Evolutionary conservation across 2,113 vertebrate species (phyloP).

Genomic region (Equus przewalskii): DNA sequence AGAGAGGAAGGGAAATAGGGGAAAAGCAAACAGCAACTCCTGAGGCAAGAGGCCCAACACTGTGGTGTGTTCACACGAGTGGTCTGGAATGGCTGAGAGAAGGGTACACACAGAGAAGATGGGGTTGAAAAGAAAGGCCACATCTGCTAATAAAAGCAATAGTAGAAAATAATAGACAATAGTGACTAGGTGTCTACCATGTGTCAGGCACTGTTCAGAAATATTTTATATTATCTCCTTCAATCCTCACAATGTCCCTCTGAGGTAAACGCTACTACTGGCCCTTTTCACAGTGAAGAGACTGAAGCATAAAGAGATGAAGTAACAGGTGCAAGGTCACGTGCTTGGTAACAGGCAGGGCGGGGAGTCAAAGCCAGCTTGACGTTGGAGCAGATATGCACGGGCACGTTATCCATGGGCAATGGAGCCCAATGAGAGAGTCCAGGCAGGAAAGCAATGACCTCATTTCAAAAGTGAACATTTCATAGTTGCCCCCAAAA

Average conservation of each 20-base stretch:
- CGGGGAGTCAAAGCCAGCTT: neutral
- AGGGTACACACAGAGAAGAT: accelerated
- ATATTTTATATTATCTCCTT: neutral
- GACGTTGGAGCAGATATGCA: accelerated
- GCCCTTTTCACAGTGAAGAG: too few relatives aligned
- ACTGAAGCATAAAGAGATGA: accelerated
- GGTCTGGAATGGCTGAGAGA: accelerated
- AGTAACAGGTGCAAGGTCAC: neutral
- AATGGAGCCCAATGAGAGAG: neutral
- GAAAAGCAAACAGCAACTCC: neutral
- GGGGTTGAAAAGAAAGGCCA: accelerated
- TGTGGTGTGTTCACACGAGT: accelerated
- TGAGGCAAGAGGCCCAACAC: accelerated
- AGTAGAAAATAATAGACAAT: accelerated
- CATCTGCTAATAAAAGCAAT: neutral
- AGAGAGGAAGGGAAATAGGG: too few relatives aligned
- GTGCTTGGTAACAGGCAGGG: neutral
- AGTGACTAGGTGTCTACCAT: accelerated
- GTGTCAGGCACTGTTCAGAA: neutral
- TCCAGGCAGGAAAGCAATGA: neutral
- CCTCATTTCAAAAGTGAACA: too few relatives aligned
- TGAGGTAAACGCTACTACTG: too few relatives aligned
- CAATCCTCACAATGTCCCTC: neutral
- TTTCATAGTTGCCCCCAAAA: neutral
- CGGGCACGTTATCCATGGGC: neutral